Conservation (phyloP, 2,113 vertebrate genomes). For the Silurus asotus region DNA sequence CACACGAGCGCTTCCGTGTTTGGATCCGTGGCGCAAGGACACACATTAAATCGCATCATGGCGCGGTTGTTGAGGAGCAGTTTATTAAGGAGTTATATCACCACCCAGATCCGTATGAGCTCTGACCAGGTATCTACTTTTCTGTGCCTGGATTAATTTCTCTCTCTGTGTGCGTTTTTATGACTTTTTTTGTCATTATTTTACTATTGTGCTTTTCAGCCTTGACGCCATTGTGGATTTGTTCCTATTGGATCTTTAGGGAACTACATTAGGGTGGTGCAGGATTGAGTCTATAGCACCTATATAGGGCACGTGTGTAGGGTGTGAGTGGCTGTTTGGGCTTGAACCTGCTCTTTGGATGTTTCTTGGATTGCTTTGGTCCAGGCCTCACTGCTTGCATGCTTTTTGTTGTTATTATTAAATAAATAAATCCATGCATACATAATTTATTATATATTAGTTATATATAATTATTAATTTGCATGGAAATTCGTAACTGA, state of each 20-base stretch:
- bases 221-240: not conserved
- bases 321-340: not conserved
- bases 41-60: conserved; percentile 25
- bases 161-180: not conserved
- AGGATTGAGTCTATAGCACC: no score
- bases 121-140: conserved; percentile 71
- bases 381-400: not conserved
- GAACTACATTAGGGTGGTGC: not conserved
- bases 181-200: no score
- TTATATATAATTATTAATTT: no score
- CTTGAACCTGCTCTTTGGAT: not conserved
- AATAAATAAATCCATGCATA: no score
- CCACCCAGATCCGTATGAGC: conserved; percentile 64
- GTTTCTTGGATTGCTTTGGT: not conserved
- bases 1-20: not conserved
- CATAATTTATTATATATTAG: no score
- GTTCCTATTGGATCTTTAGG: not conserved
- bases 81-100: conserved; percentile 58
- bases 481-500: no score
- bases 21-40: conserved; percentile 31
- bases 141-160: not conserved
- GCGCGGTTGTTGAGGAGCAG: conserved; percentile 55
- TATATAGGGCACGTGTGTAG: not conserved
- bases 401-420: no score
- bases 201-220: no score